Percentiles rank a stretch among this genome's conserved stretches.
Conservation (phyloP, 1,140 invertebrate species). For the Drosophila triauraria region DNA sequence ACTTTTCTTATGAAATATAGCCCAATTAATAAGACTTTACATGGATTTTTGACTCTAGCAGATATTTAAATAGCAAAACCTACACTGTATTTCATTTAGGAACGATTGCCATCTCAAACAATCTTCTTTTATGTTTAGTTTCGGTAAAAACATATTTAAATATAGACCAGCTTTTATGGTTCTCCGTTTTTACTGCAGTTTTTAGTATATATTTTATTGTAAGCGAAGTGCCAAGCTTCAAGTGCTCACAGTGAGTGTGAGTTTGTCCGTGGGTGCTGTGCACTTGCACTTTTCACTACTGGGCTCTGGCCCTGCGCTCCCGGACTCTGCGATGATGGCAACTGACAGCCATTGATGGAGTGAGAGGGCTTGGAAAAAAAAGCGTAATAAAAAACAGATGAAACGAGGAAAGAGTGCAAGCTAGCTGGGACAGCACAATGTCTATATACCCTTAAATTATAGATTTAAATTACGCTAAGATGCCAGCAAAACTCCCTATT, state of each 20-base stretch:
- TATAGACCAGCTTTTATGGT: not conserved
- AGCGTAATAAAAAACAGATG: conserved; percentile 15
- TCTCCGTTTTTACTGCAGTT: not conserved
- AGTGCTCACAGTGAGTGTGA: not conserved
- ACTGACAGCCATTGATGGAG: conserved; percentile 14
- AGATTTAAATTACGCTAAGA: not conserved
- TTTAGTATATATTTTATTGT: conserved; percentile 14
- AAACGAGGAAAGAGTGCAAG: conserved; percentile 1
- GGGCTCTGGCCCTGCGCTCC: not conserved
- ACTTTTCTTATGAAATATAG: not conserved
- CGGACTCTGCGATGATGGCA: not conserved
- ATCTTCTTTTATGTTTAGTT: not conserved
- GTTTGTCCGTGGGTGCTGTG: conserved; percentile 8
- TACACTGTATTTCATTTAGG: too few relatives aligned
- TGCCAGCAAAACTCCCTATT: not conserved
- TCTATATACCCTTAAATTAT: not conserved
- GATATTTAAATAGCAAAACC: too few relatives aligned
- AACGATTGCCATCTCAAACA: not conserved
- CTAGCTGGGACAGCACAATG: not conserved
- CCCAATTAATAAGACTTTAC: not conserved
- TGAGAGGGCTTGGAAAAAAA: not conserved
- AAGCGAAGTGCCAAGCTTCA: not conserved
- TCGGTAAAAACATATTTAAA: not conserved
- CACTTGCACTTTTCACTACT: conserved; percentile 10
- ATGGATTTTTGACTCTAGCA: too few relatives aligned